Base-by-base conservation (phyloP, 1,140 invertebrate species). In the Rhopalosiphum maidis region DNA sequence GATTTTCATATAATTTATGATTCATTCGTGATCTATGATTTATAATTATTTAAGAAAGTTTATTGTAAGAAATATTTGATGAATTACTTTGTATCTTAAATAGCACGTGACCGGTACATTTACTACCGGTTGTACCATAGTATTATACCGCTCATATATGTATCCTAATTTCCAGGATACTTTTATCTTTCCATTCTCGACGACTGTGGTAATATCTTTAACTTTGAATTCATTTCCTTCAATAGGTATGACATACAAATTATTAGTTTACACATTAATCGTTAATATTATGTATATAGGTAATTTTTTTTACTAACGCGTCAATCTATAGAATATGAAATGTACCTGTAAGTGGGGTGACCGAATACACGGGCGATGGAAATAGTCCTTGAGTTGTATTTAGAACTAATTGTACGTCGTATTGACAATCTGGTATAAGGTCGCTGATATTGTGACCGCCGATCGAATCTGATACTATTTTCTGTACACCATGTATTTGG, bases 1-100 rank as follows among this genome's bases (percentile, higher is more conserved):
- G 5, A 7, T 77, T 83, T 0, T 37, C 18, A 83, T 37, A 6
- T 83, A 35, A 22, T 18, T 35, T 23, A 83, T 23, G 6, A 37
- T 9, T 37, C 9, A 51, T 51, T 51, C 18, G 18, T 21, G 48
- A 51, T 51, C 15, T 37, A 37, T 37, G 35, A 83, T 83, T 77
- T n/a, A 4, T n/a, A 4, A 77, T 77, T 77, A 77, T 77, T 77
- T 77, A 77, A 68, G 15, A n/a, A 77, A n/a, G n/a, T n/a, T 30
- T 68, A 68, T 4, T 15, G 30, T 15, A 0, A 15, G 3, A 68
- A 82, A 37, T 37, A 82, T 43, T 11, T 43, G 30, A 43, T 85
- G 22, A 46, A 87, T 87, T 87, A 87, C 86, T 48, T 87, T 87
- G 46, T 87, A 87, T 87, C 30, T 48, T 9, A 87, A 30, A 15